Percentiles rank a stretch among this genome's conserved stretches.
Conservation (phyloP, 2,888 invertebrate genomes). For the Drosophila pegasa region DNA sequence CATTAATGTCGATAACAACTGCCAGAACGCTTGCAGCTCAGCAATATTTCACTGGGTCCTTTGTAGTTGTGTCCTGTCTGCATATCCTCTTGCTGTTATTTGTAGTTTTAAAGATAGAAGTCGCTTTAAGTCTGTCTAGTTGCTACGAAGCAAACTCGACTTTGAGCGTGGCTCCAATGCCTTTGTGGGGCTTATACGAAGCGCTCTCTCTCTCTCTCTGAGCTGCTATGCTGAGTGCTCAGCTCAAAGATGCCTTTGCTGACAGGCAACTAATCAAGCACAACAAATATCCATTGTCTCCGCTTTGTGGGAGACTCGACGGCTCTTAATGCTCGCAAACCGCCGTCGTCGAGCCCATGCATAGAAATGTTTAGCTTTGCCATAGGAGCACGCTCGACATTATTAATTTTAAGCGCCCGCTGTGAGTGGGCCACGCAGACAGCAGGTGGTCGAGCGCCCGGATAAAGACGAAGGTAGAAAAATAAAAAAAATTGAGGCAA, state of each 20-base stretch:
- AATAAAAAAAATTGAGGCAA: background rate
- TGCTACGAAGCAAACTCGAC: background rate
- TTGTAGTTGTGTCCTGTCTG: background rate
- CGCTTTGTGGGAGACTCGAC: background rate
- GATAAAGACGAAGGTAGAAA: background rate
- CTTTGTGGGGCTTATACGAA: background rate
- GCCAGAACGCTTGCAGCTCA: background rate
- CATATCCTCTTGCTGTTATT: background rate
- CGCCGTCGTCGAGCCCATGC: slow-evolving; percentile 29
- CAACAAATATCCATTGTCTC: slow-evolving; percentile 36
- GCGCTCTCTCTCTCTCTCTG: background rate
- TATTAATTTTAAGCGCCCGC: slow-evolving; percentile 78
- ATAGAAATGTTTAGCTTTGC: slow-evolving; percentile 49
- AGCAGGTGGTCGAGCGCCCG: slow-evolving; percentile 61
- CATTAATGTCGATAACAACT: slow-evolving; percentile 1
- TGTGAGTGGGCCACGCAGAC: slow-evolving; percentile 56
- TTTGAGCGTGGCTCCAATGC: background rate
- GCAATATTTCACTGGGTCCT: background rate
- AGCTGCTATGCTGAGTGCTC: background rate
- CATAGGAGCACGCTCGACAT: slow-evolving; percentile 53
- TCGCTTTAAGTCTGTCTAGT: background rate
- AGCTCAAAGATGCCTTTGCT: slow-evolving; percentile 12
- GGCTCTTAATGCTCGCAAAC: slow-evolving; percentile 11
- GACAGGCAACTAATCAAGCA: slow-evolving; percentile 56
- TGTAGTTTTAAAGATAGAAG: background rate